These are phyloP conservation scores for Leptonema lineaticorne DNA, from an alignment of 1,140 invertebrate species.

Conservation along the genomic window DNA sequence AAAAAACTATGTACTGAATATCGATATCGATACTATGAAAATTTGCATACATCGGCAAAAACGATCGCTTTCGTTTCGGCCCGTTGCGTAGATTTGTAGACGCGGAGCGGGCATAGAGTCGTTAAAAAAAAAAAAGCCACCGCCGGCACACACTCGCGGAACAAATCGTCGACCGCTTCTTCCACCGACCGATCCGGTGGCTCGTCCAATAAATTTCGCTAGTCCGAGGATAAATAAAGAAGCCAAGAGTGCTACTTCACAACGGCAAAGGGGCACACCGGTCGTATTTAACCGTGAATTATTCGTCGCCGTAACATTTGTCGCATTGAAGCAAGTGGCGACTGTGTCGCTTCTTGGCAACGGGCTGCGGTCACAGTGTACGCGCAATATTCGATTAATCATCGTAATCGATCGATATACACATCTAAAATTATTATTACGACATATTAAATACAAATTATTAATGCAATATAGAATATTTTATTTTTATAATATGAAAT, in stretches of 20 bases:
- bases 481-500: too few relatives aligned
- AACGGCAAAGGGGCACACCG: neutral
- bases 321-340: constrained; percentile 27
- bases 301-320: constrained; percentile 38
- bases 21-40: too few relatives aligned
- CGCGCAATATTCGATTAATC: neutral
- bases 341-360: neutral
- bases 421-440: too few relatives aligned
- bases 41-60: too few relatives aligned
- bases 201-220: constrained; percentile 28
- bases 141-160: too few relatives aligned
- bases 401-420: neutral
- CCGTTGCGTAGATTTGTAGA: too few relatives aligned
- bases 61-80: too few relatives aligned
- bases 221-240: constrained; percentile 36
- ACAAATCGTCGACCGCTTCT: neutral
- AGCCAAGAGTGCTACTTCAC: constrained; percentile 8
- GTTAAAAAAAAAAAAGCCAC: too few relatives aligned
- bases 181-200: neutral
- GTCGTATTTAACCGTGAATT: constrained; percentile 38
- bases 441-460: too few relatives aligned
- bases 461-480: too few relatives aligned
- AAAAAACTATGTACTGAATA: too few relatives aligned
- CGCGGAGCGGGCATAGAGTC: neutral
- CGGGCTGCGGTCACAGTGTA: neutral